Evolutionary conservation across 2,113 vertebrate species (phyloP).

Genomic region (Platysteira castanea): DNA sequence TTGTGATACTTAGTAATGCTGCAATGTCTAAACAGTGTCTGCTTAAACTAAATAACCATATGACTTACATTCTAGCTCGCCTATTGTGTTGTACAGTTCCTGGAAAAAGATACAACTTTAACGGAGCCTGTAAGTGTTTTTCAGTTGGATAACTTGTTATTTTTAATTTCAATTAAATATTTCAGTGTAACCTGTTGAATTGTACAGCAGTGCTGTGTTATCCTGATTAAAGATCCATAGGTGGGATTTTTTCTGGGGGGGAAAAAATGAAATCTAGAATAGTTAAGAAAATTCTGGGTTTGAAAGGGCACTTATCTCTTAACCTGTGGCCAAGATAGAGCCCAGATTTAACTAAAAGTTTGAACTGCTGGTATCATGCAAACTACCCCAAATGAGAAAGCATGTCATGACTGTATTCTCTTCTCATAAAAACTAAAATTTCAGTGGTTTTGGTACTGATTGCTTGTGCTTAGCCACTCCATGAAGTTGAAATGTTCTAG

Average conservation of each 20-base stretch:
- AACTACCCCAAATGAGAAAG: neutral
- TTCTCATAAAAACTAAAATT: neutral
- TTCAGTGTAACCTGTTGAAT: neutral
- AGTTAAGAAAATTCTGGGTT: neutral
- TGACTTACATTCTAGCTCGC: constrained; percentile 82
- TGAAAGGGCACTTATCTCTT: neutral
- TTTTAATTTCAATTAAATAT: neutral
- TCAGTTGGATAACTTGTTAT: neutral
- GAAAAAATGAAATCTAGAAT: neutral
- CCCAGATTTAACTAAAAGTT: neutral
- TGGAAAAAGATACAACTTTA: constrained; percentile 96
- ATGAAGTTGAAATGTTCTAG: neutral
- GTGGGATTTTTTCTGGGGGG: rapidly evolving
- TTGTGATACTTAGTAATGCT: neutral
- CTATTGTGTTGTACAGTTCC: constrained; percentile 98
- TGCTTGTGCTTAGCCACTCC: neutral
- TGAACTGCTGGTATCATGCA: neutral
- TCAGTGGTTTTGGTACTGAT: neutral
- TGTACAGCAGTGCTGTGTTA: neutral
- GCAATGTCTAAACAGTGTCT: neutral
- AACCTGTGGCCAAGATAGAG: neutral
- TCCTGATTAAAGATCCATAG: neutral
- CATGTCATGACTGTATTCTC: neutral
- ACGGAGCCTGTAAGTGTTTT: constrained; percentile 88
- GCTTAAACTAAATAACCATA: constrained; percentile 19